phyloP scores from a whole-genome alignment of 2,113 vertebrate genomes.

The Equus przewalskii region DNA sequence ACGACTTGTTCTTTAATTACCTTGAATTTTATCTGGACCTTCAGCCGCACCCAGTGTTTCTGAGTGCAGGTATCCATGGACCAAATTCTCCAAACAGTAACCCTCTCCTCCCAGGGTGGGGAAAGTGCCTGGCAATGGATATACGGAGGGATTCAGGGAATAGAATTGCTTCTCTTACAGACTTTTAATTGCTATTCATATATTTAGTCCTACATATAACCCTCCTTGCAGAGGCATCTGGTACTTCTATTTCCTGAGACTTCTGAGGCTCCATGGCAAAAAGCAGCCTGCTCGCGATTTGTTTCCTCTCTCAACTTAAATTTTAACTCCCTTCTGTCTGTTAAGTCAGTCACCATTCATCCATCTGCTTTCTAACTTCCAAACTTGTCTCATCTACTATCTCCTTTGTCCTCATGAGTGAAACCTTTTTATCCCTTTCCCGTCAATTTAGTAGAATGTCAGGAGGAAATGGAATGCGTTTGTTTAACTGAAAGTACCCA shows the following conservation, averaged over 20 bases:
- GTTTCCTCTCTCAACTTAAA: constrained; percentile 23
- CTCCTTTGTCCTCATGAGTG: background rate
- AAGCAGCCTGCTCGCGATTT: background rate
- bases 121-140: background rate
- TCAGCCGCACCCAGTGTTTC: background rate
- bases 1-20: background rate
- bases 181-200: background rate
- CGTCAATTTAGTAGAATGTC: background rate
- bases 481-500: background rate
- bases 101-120: background rate
- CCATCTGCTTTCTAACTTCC: constrained; percentile 18
- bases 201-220: background rate
- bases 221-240: background rate
- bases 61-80: background rate
- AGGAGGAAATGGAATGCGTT: background rate
- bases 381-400: background rate
- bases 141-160: background rate
- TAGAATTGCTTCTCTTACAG: background rate
- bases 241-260: constrained; percentile 31
- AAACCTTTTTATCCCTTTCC: background rate
- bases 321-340: constrained; percentile 21
- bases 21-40: background rate
- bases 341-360: background rate
- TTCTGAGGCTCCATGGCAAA: background rate
- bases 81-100: background rate